Base-by-base conservation (phyloP, 1,140 invertebrate genomes). In the Phthorimaea operculella region DNA sequence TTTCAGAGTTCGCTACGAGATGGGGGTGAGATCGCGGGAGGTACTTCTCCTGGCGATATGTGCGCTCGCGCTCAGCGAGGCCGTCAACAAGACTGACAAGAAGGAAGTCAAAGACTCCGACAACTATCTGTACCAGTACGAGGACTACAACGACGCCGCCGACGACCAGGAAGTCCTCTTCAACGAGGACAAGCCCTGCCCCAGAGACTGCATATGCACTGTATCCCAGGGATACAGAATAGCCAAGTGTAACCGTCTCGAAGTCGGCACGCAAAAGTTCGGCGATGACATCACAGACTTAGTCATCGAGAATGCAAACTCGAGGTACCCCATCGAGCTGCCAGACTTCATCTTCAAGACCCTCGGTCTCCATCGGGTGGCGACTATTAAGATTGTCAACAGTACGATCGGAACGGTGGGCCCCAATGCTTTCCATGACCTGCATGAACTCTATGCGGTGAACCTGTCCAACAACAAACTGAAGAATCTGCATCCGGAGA, bases 401-500 rank as follows among this genome's bases (percentile, higher is more conserved):
- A 88, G 87, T 62, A 86, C 87, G 15, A 86, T 89, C 57, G 76
- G 76, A 16, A 85, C 78, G 50, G 76, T 89, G 58, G 84, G 84
- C 59, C 78, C 84, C 2, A 89, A 86, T 9, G 90, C 90, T 0
- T 93, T 93, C 76, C 83, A 88, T 44, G 91, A 89, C 0, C 74
- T 92, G 11, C 68, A 87, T 10, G 88, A 90, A 51, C 78, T 93
- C 0, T 91, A 89, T 54, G 86, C 89, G 2, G 86, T 92, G 0
- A 92, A 92, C 63, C 75, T 93, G 33, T 90, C 90, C 0, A 87
- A 89, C 61, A 91, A 91, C 51, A 87, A 87, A 45, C 76, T 92
- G 14, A 85, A 88, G 28, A 83, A 83, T 18, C 79, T 92, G 17
- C 88, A 91, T 62, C 89, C 90, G 0, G 88, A 92, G 57, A 89